Base-by-base conservation (phyloP, 1,140 invertebrate species). In the Sarcophaga peregrina region DNA sequence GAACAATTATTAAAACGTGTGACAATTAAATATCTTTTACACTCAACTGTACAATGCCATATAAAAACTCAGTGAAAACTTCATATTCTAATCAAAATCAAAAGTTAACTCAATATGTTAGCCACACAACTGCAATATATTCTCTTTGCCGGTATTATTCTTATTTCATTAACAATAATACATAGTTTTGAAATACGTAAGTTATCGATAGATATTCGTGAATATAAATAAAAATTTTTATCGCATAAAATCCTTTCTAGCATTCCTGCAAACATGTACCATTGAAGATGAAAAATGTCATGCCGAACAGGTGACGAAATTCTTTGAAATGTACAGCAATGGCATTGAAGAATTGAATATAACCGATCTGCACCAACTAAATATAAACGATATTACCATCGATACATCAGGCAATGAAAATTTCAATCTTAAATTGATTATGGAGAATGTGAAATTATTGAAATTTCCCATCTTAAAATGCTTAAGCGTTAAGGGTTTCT, bases 221-320 rank as follows among this genome's bases (percentile, higher is more conserved):
- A 20, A 10, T 9, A n/a, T 7, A 8, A 45, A 46, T 25, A 25
- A 37, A 72, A 25, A 37, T 37, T 37, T 37, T 37, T 48, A 46
- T n/a, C 11, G 3, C 48, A 37, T 37, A 48, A 45, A 45, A 45
- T 74, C 13, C 48, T 76, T 78, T 78, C 11, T 50, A 78, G 75
- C 75, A 10, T 78, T 78, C 10, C 20, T 78, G 20, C n/a, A 78
- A 52, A 6, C 47, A 4, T 78, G 75, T 47, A 78, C 75, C 8
- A 5, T 20, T 17, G 20, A 78, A n/a, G 75, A 78, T 52, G 75
- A 78, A 78, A 8, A 50, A 52, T 78, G 75, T 78, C 75, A 78
- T 3, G 9, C 9, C 3, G 20, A 78, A 52, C 20, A 25, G 10
- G 75, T 78, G 7, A 50, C 17, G 8, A 17, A 50, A 50, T 78